These are phyloP conservation scores for Datnioides undecimradiatus DNA, from an alignment of 2,113 vertebrate genomes.

Conservation along the genomic window DNA sequence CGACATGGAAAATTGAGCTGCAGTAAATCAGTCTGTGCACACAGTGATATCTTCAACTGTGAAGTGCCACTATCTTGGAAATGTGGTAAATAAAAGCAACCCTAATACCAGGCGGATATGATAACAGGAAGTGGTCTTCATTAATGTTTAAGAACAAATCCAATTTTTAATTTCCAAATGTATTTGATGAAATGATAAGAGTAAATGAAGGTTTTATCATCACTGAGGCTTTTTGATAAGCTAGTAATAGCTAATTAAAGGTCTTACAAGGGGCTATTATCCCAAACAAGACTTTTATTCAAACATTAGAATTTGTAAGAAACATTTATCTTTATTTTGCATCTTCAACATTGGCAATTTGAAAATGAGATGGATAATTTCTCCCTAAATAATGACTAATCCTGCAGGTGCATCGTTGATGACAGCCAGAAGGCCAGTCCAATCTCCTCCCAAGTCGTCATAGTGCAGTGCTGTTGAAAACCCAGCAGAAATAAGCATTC, in stretches of 20 bases:
- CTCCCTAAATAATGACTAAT: conserved; percentile 13
- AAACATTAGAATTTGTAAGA: conserved; percentile 2
- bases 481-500: conserved; percentile 39
- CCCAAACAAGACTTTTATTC: conserved; percentile 17
- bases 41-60: not conserved
- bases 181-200: not conserved
- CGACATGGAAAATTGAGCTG: not conserved
- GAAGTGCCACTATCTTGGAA: not conserved
- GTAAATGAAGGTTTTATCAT: not conserved
- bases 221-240: conserved; percentile 10
- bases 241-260: not conserved
- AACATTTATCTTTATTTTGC: conserved; percentile 12
- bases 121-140: not conserved
- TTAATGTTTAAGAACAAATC: not conserved
- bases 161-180: not conserved
- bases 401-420: conserved; percentile 50
- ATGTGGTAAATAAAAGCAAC: not conserved
- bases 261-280: not conserved
- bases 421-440: not conserved
- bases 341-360: not conserved
- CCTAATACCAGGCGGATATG: not conserved
- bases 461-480: conserved; percentile 31
- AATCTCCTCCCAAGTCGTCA: conserved; percentile 20
- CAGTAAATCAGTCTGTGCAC: conserved; percentile 18
- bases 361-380: conserved; percentile 2